These are phyloP conservation scores for Amphimallon solstitiale DNA, from an alignment of 2,888 invertebrate species.

Conservation along the genomic window DNA sequence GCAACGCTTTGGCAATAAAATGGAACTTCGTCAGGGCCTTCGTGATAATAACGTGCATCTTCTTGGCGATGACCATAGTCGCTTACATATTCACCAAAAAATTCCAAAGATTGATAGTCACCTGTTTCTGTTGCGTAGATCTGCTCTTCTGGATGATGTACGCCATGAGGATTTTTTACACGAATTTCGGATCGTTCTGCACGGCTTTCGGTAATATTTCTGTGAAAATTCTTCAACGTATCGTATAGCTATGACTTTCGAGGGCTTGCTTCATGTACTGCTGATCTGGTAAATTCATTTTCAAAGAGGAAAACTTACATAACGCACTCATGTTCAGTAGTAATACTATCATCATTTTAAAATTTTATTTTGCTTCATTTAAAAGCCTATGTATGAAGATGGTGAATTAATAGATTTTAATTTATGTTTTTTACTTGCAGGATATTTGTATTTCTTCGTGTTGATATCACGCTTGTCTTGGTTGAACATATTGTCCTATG, in stretches of 20 bases:
- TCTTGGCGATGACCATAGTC: background rate
- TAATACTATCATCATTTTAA: too few relatives aligned
- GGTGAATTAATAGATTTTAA: too few relatives aligned
- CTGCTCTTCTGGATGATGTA: conserved; percentile 18
- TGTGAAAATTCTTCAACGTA: conserved; percentile 3
- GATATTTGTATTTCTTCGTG: conserved; percentile 10
- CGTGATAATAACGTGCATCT: conserved; percentile 5
- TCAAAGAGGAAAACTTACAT: background rate
- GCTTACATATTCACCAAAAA: background rate
- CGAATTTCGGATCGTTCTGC: conserved; percentile 7
- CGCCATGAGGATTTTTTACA: conserved; percentile 14
- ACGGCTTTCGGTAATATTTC: conserved; percentile 20
- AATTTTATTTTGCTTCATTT: too few relatives aligned
- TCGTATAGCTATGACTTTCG: background rate
- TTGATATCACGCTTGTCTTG: conserved; percentile 8
- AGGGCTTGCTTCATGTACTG: background rate
- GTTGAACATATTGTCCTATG: conserved; percentile 16
- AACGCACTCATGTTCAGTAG: too few relatives aligned
- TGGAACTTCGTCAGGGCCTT: background rate
- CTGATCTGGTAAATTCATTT: conserved; percentile 6
- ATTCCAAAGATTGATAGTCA: background rate
- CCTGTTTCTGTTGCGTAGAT: conserved; percentile 13
- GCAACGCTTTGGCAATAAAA: background rate
- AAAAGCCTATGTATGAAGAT: too few relatives aligned
- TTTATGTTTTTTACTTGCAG: background rate